Evolutionary conservation across 1,140 invertebrate genomes (phyloP), one percentile per base, ranked within the genome.

Genomic region (Lepeophtheirus salmonis): DNA sequence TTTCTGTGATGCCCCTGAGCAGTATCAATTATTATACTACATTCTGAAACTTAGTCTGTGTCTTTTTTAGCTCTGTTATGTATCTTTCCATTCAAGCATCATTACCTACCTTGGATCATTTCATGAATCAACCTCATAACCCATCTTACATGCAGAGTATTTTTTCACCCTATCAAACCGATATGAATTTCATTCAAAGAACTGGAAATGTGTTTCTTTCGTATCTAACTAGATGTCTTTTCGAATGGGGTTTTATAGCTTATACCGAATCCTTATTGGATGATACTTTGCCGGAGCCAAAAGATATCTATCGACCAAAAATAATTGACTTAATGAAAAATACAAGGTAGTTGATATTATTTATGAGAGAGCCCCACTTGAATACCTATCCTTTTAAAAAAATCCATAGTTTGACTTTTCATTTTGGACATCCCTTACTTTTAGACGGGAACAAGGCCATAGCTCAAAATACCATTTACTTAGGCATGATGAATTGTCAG

Each of bases 401-500:
- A 57, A 18, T 17, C 52, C n/a, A n/a, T 41, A 18, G 20, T 2
- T 23, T 57, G 2, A 23, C 55, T n/a, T 48, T 57, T 10, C 4
- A 50, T 4, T 57, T 57, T 41, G 55, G 55, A 17, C 55, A 57
- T 17, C 55, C 55, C 17, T 57, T 57, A 20, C 21, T 57, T 13
- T 16, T 57, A 16, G 55, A 57, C 21, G 55, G 55, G 14, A 25
- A 26, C n/a, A 13, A 23, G 23, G 20, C 55, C 13, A 17, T 17
- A n/a, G 22, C 55, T 3, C 55, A 21, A 14, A 57, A 57, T 30
- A 24, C 17, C 6, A 21, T 57, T 2, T 23, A 17, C 23, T 26
- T 57, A n/a, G 55, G 55, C 24, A 57, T 57, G 55, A 57, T 57
- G 55, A 57, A 57, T 41, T 57, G 55, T 23, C n/a, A 10, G n/a